phyloP scores from a whole-genome alignment of 2,797 vertebrate genomes.

The Phataginus tetradactyla region DNA sequence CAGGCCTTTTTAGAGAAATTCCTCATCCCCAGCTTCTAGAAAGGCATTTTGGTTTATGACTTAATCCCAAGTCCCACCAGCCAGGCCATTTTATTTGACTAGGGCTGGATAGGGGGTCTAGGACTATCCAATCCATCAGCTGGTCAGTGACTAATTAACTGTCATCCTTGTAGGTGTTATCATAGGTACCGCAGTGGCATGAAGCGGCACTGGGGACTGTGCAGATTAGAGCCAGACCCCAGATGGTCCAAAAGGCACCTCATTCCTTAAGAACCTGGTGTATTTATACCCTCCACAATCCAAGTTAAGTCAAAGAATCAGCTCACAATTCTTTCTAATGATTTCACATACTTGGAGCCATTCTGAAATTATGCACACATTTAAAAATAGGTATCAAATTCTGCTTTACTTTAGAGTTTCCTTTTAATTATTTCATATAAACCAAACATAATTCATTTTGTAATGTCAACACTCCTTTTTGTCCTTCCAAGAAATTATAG shows the following conservation, averaged over 20 bases:
- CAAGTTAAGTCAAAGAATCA: neutral
- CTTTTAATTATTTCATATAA: neutral
- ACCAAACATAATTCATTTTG: neutral
- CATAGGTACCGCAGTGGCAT: neutral
- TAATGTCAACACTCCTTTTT: neutral
- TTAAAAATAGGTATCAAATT: neutral
- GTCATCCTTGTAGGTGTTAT: neutral
- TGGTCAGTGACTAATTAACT: neutral
- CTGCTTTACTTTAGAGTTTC: neutral
- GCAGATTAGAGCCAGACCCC: too few species aligned
- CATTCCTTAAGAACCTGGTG: neutral
- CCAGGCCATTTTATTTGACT: neutral
- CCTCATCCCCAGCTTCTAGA: neutral
- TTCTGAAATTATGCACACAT: neutral
- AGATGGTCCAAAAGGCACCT: neutral
- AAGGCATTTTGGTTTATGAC: neutral
- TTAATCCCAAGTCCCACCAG: too few species aligned
- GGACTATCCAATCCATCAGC: neutral
- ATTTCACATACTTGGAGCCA: neutral
- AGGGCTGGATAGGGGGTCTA: neutral
- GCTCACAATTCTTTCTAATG: neutral
- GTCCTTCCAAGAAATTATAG: neutral
- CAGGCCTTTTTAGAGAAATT: neutral
- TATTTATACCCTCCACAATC: neutral
- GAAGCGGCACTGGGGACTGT: neutral